Evolutionary conservation across 2,113 vertebrate species (phyloP).

Genomic region (Pungitius pungitius): DNA sequence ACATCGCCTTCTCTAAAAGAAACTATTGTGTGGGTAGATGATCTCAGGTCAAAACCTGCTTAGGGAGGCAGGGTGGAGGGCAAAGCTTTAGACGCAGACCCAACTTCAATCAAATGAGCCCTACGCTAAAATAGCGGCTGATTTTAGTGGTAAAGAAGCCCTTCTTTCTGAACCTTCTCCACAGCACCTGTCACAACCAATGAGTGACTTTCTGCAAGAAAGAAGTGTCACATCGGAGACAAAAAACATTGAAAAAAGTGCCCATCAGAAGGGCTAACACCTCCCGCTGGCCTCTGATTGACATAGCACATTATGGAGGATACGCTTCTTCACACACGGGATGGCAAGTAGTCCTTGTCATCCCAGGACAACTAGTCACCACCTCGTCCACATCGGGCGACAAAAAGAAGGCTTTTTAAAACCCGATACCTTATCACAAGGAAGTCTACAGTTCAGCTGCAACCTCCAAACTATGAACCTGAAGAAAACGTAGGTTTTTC

Average conservation of each 20-base stretch:
- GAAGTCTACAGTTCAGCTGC: not conserved
- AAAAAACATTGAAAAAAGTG: conserved; percentile 20
- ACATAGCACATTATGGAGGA: conserved; percentile 52
- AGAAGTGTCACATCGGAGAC: conserved; percentile 60
- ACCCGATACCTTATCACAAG: conserved; percentile 24
- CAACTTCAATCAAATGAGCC: conserved; percentile 43
- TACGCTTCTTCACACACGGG: conserved; percentile 29
- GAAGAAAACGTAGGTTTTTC: conserved; percentile 15
- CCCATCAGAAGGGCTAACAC: conserved; percentile 50
- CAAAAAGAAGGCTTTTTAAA: conserved; percentile 33
- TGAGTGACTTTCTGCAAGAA: conserved; percentile 55
- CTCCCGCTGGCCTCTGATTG: conserved; percentile 59
- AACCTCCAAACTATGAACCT: conserved; percentile 38
- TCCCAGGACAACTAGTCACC: conserved; percentile 42
- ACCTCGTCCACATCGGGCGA: conserved; percentile 46
- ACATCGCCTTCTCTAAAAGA: conserved; percentile 42
- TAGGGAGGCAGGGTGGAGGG: too few species aligned
- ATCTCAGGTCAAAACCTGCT: conserved; percentile 42
- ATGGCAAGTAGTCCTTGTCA: conserved; percentile 52
- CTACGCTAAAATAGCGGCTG: conserved; percentile 42
- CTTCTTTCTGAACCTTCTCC: conserved; percentile 43
- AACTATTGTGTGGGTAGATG: conserved; percentile 22
- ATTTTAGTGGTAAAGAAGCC: conserved; percentile 49
- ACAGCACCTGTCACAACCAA: conserved; percentile 67
- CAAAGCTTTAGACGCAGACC: conserved; percentile 19